Evolutionary conservation across 1,140 invertebrate species (phyloP).

Genomic region (Pseudomyrmex pallidus): DNA sequence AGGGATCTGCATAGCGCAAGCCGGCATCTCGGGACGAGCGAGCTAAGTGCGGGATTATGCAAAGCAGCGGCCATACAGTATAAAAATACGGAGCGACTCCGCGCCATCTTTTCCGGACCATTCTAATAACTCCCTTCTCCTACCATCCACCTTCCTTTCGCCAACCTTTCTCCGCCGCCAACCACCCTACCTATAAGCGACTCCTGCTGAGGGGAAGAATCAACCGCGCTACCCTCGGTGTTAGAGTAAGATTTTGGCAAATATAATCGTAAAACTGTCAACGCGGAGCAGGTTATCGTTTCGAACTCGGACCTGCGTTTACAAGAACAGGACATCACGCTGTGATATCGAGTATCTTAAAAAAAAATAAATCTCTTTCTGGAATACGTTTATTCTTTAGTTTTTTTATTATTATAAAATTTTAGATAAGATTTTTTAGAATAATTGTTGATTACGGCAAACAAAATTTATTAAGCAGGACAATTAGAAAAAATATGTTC

Average conservation of each 20-base stretch:
- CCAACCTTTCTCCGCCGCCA: constrained; percentile 45
- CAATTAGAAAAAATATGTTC: too few relatives aligned
- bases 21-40: constrained; percentile 83
- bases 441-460: too few relatives aligned
- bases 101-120: constrained; percentile 86
- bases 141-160: constrained; percentile 68
- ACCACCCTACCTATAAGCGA: constrained; percentile 20
- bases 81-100: constrained; percentile 86
- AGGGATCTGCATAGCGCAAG: constrained; percentile 83
- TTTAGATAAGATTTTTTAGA: too few relatives aligned
- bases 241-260: constrained; percentile 69
- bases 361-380: too few relatives aligned
- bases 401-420: too few relatives aligned
- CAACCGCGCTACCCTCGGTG: constrained; percentile 8
- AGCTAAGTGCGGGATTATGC: constrained; percentile 86
- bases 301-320: background rate
- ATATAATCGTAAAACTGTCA: constrained; percentile 73
- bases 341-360: too few relatives aligned
- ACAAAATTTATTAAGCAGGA: too few relatives aligned
- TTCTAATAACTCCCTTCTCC: constrained; percentile 85
- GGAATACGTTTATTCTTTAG: too few relatives aligned
- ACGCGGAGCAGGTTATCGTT: constrained; percentile 20
- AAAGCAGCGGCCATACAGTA: constrained; percentile 86
- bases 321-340: background rate
- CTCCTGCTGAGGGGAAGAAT: constrained; percentile 45